Conservation (phyloP, 2,888 invertebrate species). For the Patella pellucida region DNA sequence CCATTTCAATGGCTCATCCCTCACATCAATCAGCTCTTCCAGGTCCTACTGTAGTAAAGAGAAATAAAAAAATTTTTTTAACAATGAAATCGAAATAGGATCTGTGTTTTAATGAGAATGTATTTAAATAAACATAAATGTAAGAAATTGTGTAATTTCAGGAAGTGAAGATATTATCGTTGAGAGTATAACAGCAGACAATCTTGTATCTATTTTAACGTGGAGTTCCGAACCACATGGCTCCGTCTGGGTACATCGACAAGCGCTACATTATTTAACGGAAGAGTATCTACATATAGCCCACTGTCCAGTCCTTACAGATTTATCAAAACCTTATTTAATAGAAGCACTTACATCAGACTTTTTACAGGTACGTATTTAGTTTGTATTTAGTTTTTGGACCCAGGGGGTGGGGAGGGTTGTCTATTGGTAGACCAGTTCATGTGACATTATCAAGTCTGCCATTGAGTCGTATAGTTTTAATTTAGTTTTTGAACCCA, state of each 20-base stretch:
- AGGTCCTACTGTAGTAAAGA: no score
- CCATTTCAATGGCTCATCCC: no score
- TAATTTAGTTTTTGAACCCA: no score
- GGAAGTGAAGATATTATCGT: conserved; percentile 94
- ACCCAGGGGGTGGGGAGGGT: no score
- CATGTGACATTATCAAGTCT: no score
- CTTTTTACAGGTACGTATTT: conserved; percentile 74
- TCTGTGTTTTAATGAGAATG: background rate
- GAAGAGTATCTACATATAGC: conserved; percentile 85
- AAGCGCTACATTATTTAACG: conserved; percentile 90
- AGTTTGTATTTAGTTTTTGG: no score
- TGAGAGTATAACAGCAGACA: conserved; percentile 87
- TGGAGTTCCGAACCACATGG: conserved; percentile 94
- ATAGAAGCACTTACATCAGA: conserved; percentile 83
- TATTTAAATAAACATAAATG: background rate
- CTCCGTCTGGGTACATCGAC: conserved; percentile 90
- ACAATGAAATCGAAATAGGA: background rate
- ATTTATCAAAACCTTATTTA: conserved; percentile 83
- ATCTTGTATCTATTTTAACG: conserved; percentile 82
- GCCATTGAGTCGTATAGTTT: no score
- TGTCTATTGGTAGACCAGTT: accelerated
- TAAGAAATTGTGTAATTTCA: conserved; percentile 38
- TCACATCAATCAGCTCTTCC: background rate
- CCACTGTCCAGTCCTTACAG: conserved; percentile 80
- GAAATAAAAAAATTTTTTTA: no score